Percentiles rank a stretch among this genome's conserved stretches.
Conservation (phyloP, 2,113 vertebrate species). For the Recurvirostra avosetta region DNA sequence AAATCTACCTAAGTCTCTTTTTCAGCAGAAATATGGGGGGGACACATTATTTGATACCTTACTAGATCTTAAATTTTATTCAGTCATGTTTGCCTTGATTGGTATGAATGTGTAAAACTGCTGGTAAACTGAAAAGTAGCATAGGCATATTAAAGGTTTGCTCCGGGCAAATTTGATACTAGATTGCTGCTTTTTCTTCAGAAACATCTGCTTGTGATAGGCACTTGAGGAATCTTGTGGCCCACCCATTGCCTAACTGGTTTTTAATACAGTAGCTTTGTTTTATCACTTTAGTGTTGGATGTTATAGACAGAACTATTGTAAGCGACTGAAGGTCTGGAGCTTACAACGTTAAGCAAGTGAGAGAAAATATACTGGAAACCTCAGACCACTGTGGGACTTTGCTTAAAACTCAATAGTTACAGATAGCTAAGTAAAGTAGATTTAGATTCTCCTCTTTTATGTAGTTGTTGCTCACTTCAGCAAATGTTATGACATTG, state of each 20-base stretch:
- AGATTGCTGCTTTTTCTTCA: neutral
- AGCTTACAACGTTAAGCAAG: neutral
- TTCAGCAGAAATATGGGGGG: neutral
- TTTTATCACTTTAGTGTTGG: neutral
- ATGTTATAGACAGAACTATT: neutral
- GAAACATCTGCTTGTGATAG: neutral
- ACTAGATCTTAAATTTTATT: too few relatives aligned
- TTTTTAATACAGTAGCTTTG: neutral
- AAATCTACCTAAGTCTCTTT: neutral
- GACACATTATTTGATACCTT: neutral
- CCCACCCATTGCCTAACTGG: neutral
- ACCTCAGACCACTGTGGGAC: neutral
- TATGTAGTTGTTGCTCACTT: neutral
- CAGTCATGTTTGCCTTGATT: neutral
- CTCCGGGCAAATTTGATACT: neutral
- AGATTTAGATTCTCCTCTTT: neutral
- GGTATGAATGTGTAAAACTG: neutral
- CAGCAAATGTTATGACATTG: neutral
- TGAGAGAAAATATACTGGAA: neutral
- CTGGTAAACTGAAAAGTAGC: neutral
- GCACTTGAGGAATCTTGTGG: neutral
- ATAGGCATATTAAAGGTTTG: neutral
- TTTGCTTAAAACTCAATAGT: neutral
- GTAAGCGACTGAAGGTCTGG: neutral
- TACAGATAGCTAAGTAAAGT: neutral